These are phyloP conservation scores for Aleiodes sp. DNA, from an alignment of 1,140 invertebrate genomes.

Conservation along the genomic window DNA sequence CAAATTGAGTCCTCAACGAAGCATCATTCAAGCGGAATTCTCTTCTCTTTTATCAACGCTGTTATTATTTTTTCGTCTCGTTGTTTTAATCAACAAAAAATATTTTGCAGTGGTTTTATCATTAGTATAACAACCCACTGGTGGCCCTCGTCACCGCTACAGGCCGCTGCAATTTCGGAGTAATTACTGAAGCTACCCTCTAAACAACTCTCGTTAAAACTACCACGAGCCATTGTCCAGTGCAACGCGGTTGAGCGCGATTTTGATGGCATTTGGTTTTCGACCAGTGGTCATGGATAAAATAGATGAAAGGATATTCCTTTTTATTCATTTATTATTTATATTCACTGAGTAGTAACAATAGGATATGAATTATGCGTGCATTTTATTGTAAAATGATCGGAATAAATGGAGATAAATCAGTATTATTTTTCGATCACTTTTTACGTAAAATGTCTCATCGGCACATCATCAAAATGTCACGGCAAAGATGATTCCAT, in stretches of 20 bases:
- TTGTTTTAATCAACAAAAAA: neutral
- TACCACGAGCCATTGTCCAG: constrained; percentile 32
- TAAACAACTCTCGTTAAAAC: constrained; percentile 62
- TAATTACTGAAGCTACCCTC: constrained; percentile 59
- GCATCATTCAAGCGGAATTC: too few relatives aligned
- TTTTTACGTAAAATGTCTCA: too few relatives aligned
- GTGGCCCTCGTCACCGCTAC: constrained; percentile 2
- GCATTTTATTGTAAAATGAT: too few relatives aligned
- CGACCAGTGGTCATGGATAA: neutral
- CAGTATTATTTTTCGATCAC: too few relatives aligned
- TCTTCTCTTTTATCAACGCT: too few relatives aligned
- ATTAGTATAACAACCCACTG: constrained; percentile 29
- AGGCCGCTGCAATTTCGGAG: constrained; percentile 55
- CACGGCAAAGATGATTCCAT: too few relatives aligned
- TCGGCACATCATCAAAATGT: too few relatives aligned
- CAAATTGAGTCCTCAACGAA: too few relatives aligned
- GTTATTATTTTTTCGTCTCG: neutral
- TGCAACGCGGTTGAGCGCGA: neutral
- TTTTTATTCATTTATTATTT: too few relatives aligned
- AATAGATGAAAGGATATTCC: neutral
- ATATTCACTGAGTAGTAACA: too few relatives aligned
- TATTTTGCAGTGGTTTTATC: neutral
- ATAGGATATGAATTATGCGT: too few relatives aligned
- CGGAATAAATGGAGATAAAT: too few relatives aligned
- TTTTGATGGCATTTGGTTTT: constrained; percentile 3